Evolutionary conservation across 2,113 vertebrate species (phyloP).

Genomic region (Potamarius usumacintae): DNA sequence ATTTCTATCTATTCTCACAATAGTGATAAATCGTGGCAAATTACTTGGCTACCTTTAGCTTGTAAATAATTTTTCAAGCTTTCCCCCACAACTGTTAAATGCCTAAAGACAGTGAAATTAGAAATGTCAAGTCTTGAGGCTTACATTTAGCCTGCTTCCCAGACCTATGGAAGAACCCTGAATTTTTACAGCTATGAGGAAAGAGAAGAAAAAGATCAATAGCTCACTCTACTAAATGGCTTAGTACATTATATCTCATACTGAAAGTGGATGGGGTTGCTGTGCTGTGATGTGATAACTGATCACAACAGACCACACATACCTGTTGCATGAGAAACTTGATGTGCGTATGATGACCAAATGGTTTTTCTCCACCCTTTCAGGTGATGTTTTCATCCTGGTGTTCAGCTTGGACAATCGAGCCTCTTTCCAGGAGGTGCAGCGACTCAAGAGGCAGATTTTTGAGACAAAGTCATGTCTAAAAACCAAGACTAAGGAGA

Average conservation of each 20-base stretch:
- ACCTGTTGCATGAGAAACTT: not conserved
- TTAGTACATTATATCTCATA: not conserved
- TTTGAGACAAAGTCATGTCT: constrained; percentile 94
- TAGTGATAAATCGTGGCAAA: not conserved
- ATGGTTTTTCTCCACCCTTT: not conserved
- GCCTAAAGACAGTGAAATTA: not conserved
- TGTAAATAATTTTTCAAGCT: not conserved
- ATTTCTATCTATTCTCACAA: not conserved
- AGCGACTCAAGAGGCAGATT: constrained; percentile 92
- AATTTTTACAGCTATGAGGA: not conserved
- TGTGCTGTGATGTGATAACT: not conserved
- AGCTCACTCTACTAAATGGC: not conserved
- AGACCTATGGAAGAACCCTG: not conserved
- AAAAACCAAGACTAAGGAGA: constrained; percentile 93
- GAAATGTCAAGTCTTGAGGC: not conserved
- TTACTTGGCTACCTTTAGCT: not conserved
- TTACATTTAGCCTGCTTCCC: no score
- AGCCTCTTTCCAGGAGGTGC: constrained; percentile 95
- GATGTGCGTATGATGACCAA: constrained; percentile 27
- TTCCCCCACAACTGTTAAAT: not conserved
- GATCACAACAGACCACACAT: not conserved
- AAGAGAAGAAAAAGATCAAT: not conserved
- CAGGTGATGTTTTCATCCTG: constrained; percentile 94
- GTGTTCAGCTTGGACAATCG: constrained; percentile 97
- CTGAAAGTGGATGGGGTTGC: not conserved